Evolutionary conservation across 2,113 vertebrate species (phyloP).

Genomic region (Sceloporus tristichus): DNA sequence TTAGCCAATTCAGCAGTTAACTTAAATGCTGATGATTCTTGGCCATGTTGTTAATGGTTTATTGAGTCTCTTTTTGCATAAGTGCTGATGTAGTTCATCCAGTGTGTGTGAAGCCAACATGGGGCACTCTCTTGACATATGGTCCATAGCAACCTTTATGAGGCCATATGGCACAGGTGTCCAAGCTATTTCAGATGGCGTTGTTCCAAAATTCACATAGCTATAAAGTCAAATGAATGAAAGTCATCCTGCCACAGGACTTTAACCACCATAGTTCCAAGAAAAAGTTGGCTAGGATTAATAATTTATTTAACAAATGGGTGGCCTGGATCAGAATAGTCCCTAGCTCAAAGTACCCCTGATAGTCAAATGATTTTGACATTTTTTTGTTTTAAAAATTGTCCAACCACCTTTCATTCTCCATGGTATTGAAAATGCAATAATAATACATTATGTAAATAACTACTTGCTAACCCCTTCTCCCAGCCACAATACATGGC

Average conservation of each 20-base stretch:
- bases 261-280: not conserved
- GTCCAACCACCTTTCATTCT: not conserved
- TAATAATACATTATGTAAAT: not conserved
- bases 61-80: not conserved
- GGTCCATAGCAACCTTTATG: conserved; percentile 57
- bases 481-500: not conserved
- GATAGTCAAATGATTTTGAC: not conserved
- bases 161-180: conserved; percentile 60
- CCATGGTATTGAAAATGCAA: not conserved
- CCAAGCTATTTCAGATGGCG: conserved; percentile 56
- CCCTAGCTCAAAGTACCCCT: not conserved
- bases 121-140: conserved; percentile 53
- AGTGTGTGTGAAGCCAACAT: conserved; percentile 46
- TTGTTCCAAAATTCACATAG: conserved; percentile 54
- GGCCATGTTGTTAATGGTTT: not conserved
- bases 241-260: conserved; percentile 52
- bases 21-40: conserved; percentile 20
- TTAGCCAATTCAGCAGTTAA: conserved; percentile 24
- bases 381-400: too few relatives aligned
- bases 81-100: conserved; percentile 32
- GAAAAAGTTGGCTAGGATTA: conserved; percentile 28
- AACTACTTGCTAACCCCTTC: not conserved
- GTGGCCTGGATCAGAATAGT: not conserved
- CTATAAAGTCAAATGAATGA: conserved; percentile 60
- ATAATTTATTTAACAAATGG: not conserved